Evolutionary conservation across 2,113 vertebrate genomes (phyloP).

Genomic region (Quiscalus mexicanus): DNA sequence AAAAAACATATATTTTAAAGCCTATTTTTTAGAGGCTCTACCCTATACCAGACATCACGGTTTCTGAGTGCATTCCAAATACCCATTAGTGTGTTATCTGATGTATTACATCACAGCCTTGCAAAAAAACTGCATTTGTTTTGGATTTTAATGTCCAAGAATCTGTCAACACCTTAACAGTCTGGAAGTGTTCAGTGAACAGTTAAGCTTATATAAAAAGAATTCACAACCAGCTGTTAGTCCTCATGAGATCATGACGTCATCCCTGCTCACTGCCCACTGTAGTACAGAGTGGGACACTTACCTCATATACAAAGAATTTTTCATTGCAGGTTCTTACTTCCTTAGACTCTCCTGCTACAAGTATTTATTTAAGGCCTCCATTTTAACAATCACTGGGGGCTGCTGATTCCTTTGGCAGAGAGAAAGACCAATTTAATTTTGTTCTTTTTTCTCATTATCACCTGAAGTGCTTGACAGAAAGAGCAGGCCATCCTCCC

Average conservation of each 20-base stretch:
- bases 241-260: background rate
- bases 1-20: background rate
- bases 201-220: background rate
- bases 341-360: background rate
- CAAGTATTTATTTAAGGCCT: background rate
- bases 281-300: background rate
- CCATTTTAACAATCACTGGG: background rate
- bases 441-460: background rate
- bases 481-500: background rate
- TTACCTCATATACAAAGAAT: background rate
- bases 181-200: background rate
- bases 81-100: background rate
- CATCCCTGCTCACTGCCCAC: background rate
- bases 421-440: background rate
- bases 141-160: background rate
- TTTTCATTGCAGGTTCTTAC: background rate
- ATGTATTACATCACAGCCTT: background rate
- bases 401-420: background rate
- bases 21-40: background rate
- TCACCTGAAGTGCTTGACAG: background rate
- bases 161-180: background rate
- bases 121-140: background rate
- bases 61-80: background rate
- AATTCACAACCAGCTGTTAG: background rate
- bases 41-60: background rate